Conservation (phyloP, 2,888 invertebrate species). For the Caenorhabditis becei region DNA sequence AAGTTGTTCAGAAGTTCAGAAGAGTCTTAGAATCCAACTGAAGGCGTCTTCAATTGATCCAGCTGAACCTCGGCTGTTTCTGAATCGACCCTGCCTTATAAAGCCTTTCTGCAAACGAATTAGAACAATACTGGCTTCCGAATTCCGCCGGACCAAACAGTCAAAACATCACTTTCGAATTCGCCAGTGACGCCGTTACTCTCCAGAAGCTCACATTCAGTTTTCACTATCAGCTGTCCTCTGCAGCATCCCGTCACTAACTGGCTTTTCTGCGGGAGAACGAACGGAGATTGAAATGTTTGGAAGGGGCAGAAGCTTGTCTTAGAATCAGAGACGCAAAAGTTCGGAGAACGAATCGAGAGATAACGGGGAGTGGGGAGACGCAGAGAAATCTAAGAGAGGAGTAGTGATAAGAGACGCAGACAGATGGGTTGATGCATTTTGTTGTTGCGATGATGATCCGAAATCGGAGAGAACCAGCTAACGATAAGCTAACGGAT, state of each 20-base stretch:
- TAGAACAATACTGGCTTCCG: background rate
- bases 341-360: constrained; percentile 35
- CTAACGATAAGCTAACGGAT: constrained; percentile 13
- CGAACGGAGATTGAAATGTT: constrained; percentile 40
- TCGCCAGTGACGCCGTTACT: background rate
- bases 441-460: constrained; percentile 17
- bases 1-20: too few relatives aligned
- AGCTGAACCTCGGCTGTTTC: too few relatives aligned
- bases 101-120: background rate
- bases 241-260: constrained; percentile 21
- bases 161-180: constrained; percentile 3
- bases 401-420: constrained; percentile 12
- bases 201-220: background rate
- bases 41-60: too few relatives aligned
- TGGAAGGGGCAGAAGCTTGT: background rate
- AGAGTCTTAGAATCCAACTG: too few relatives aligned
- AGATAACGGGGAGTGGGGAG: background rate
- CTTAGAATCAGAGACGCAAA: constrained; percentile 45
- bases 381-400: constrained; percentile 1
- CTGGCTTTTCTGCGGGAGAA: background rate
- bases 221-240: background rate
- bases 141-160: constrained; percentile 4
- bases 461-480: constrained; percentile 3
- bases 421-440: constrained; percentile 2
- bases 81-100: too few relatives aligned